phyloP scores from a whole-genome alignment of 2,113 vertebrate species.

The Elephantulus edwardii region DNA sequence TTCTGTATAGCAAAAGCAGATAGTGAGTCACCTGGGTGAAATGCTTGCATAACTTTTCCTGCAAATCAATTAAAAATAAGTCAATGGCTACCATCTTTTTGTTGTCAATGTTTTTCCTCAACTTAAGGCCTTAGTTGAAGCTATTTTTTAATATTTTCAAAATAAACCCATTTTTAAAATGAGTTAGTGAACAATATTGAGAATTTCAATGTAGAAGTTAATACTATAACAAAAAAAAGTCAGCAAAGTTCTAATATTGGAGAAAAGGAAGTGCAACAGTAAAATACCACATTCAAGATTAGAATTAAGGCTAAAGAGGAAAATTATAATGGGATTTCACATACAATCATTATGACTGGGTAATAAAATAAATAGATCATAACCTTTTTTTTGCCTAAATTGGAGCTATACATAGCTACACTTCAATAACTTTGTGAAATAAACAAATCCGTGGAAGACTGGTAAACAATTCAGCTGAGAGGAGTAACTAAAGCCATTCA shows the following conservation, averaged over 20 bases:
- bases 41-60: not conserved
- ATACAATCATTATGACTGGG: no score
- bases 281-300: not conserved
- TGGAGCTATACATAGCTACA: not conserved
- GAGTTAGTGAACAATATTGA: slow-evolving; percentile 40
- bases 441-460: not conserved
- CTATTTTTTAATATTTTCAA: no score
- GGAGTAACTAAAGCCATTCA: not conserved
- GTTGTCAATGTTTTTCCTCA: not conserved
- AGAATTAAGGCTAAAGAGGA: not conserved
- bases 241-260: not conserved
- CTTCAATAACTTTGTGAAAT: not conserved
- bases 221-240: not conserved
- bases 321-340: not conserved
- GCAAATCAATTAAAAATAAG: not conserved
- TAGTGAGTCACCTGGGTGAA: not conserved
- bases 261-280: not conserved
- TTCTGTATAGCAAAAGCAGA: not conserved
- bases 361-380: not conserved
- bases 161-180: slow-evolving; percentile 30
- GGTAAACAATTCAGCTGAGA: not conserved
- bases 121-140: not conserved
- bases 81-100: not conserved
- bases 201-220: not conserved
- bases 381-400: not conserved